Base-by-base conservation (phyloP, 2,113 vertebrate genomes). In the Aptenodytes patagonicus region DNA sequence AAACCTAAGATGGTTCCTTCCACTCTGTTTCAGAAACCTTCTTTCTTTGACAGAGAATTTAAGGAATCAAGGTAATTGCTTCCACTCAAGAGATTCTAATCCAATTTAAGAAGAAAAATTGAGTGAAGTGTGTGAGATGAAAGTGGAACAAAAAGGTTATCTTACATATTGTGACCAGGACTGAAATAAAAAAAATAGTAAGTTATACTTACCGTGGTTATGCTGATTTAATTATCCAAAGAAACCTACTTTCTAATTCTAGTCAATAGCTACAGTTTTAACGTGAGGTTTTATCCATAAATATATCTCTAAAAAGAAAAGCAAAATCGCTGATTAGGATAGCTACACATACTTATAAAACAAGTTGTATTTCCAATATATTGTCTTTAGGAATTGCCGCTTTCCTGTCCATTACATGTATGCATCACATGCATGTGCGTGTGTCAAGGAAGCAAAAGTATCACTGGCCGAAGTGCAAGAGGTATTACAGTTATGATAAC, bases 31-130 rank as follows among this genome's bases (percentile, higher is more conserved):
- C 65, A 61, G 52, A 95, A 21, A 57, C 18, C 9, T 51, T 52
- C 46, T 82, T 83, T 90, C 64, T 68, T 73, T 66, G 42, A 83
- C 80, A 92, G 83, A 87, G 69, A 89, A 66, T 96, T 90, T 89
- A 92, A 89, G 21, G 51, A 92, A 73, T 92, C 58, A 86, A 73
- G 34, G 42, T 89, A 91, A 87, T 96, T 97, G 32, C 58, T 89
- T 82, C 81, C 20, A 89, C 73, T 89, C 76, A 54, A 79, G 68
- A 95, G 52, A 91, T 76, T 94, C 61, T 95, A 82, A 95, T 87
- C 36, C 44, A 92, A 76, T 92, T 95, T 89, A 76, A 69, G 52
- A 72, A 79, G 44, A 92, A 87, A 91, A 91, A 61, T 15, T 84
- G 77, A 95, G 49, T 87, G 36, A 91, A 91, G 11, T 26, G 18